phyloP scores from a whole-genome alignment of 1,140 invertebrate species.

The Drosophila ironensis region DNA sequence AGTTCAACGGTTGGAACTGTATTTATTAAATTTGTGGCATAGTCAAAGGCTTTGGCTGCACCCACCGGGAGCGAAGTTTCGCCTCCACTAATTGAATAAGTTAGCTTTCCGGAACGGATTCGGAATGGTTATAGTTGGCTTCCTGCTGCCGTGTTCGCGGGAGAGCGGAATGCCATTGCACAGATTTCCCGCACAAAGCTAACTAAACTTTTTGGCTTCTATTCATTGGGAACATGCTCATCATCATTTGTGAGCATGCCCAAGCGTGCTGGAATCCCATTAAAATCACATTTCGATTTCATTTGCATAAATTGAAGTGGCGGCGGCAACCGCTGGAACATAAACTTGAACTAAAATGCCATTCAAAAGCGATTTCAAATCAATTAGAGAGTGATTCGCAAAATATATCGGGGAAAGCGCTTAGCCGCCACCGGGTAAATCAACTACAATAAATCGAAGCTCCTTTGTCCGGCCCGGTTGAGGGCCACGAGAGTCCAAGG shows the following conservation, averaged over 20 bases:
- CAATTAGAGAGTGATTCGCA: slow-evolving; percentile 63
- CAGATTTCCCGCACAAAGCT: slow-evolving; percentile 2
- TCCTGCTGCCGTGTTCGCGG: slow-evolving; percentile 12
- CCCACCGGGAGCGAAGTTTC: slow-evolving; percentile 10
- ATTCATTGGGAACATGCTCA: slow-evolving; percentile 21
- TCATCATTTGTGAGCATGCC: slow-evolving; percentile 28
- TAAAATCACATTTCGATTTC: slow-evolving; percentile 72
- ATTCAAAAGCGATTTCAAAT: slow-evolving; percentile 67
- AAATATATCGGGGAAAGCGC: slow-evolving; percentile 23
- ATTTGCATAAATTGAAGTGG: slow-evolving; percentile 67
- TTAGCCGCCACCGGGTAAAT: slow-evolving; percentile 3
- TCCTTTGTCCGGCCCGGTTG: neutral
- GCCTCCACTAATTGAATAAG: slow-evolving; percentile 38
- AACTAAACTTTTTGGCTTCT: slow-evolving; percentile 34
- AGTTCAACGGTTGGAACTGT: neutral
- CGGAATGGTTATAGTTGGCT: slow-evolving; percentile 27
- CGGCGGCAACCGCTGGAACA: slow-evolving; percentile 18
- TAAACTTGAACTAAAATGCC: slow-evolving; percentile 29
- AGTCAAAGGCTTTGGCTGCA: neutral
- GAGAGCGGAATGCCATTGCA: neutral
- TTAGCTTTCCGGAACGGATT: slow-evolving; percentile 37
- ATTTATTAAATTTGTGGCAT: neutral
- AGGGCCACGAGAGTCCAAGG: neutral
- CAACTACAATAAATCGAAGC: neutral
- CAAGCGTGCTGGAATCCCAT: slow-evolving; percentile 43